Conservation (phyloP, 2,113 vertebrate species). For the Apaloderma vittatum region DNA sequence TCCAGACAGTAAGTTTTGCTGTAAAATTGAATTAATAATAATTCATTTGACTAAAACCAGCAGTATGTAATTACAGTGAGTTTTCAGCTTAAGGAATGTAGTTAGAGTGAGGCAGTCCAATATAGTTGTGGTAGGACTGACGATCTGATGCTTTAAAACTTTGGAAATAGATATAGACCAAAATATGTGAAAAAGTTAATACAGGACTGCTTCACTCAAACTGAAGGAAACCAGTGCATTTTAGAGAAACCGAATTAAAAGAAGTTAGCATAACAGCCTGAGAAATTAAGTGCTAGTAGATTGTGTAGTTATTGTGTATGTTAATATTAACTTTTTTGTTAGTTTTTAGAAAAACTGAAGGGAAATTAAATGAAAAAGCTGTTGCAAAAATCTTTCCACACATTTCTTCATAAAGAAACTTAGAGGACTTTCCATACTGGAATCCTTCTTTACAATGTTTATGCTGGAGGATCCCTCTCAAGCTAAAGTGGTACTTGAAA, state of each 20-base stretch:
- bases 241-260: background rate
- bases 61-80: background rate
- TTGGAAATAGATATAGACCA: background rate
- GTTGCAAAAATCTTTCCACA: background rate
- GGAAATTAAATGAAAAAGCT: background rate
- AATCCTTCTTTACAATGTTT: background rate
- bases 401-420: background rate
- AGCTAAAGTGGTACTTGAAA: background rate
- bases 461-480: background rate
- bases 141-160: background rate
- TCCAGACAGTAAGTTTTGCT: background rate
- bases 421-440: background rate
- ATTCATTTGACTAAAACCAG: background rate
- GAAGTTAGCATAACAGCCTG: background rate
- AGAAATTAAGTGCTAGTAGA: background rate
- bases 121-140: background rate
- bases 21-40: background rate
- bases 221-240: background rate
- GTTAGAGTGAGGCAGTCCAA: background rate
- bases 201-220: background rate
- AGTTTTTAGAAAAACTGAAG: background rate
- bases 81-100: background rate
- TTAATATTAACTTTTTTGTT: background rate
- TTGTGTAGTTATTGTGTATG: background rate
- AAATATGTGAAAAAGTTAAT: background rate